Conservation (phyloP, 2,888 invertebrate genomes). For the Stenichneumon culpator region DNA sequence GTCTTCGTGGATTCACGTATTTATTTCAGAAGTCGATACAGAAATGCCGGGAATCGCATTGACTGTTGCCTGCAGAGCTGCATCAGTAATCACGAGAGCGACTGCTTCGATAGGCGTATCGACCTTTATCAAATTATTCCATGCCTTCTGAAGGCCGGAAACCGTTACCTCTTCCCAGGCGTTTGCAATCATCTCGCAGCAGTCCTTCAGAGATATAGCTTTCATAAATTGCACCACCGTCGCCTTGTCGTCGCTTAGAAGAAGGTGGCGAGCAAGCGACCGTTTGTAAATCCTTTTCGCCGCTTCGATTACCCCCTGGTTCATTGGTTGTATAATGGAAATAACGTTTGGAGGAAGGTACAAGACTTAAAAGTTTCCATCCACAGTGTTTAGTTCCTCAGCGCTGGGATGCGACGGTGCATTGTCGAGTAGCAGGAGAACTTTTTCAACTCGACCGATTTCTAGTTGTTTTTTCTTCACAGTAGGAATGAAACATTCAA, state of each 20-base stretch:
- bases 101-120: not conserved
- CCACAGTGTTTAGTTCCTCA: conserved; percentile 58
- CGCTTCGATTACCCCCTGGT: conserved; percentile 73
- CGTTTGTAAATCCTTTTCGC: conserved; percentile 72
- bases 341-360: conserved; percentile 73
- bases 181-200: conserved; percentile 67
- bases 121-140: conserved; percentile 66
- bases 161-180: conserved; percentile 68
- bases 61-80: not conserved
- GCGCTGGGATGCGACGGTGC: conserved; percentile 62
- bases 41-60: not conserved
- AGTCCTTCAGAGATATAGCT: conserved; percentile 68
- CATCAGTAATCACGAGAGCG: not conserved
- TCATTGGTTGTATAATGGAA: conserved; percentile 74
- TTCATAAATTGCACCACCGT: conserved; percentile 23
- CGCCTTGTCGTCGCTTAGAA: conserved; percentile 51
- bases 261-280: conserved; percentile 65
- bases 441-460: conserved; percentile 50
- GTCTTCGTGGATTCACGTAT: not conserved
- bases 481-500: conserved; percentile 64
- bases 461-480: conserved; percentile 61
- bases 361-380: conserved; percentile 65
- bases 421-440: conserved; percentile 70
- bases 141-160: conserved; percentile 65
- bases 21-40: not conserved